Percentiles rank a stretch among this genome's conserved stretches.
Conservation (phyloP, 2,888 invertebrate species). For the Tolmerus cingulatus region DNA sequence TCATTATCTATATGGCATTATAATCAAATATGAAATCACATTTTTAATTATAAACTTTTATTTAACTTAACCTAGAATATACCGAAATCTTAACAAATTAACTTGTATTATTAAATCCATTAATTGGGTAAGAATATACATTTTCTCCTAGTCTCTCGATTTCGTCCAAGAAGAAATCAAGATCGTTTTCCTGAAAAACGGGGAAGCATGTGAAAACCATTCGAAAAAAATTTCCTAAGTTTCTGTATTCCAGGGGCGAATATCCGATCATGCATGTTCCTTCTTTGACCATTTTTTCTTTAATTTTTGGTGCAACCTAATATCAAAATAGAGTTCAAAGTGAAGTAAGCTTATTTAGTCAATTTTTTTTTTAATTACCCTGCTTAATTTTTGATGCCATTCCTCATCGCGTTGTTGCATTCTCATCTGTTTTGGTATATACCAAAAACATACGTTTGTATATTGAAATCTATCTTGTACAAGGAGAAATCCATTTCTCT, state of each 20-base stretch:
- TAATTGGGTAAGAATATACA: background rate
- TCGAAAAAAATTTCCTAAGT: slow-evolving; percentile 78
- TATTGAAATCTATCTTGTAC: slow-evolving; percentile 73
- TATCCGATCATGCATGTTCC: slow-evolving; percentile 81
- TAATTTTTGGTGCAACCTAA: slow-evolving; percentile 73
- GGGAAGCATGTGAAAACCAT: slow-evolving; percentile 80
- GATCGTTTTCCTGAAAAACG: slow-evolving; percentile 66
- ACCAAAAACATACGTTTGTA: slow-evolving; percentile 93
- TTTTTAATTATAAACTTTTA: background rate
- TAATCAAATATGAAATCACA: background rate
- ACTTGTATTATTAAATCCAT: background rate
- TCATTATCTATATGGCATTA: no score
- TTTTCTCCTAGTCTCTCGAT: slow-evolving; percentile 70
- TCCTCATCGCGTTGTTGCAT: slow-evolving; percentile 60
- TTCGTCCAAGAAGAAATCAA: slow-evolving; percentile 71
- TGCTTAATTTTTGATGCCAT: slow-evolving; percentile 66
- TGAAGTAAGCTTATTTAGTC: background rate
- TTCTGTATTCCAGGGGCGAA: slow-evolving; percentile 70
- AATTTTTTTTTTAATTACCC: slow-evolving; percentile 53
- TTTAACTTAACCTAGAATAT: background rate
- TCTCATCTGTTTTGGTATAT: slow-evolving; percentile 69
- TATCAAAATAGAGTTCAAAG: slow-evolving; percentile 46
- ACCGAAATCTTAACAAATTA: background rate
- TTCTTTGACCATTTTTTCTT: slow-evolving; percentile 71
- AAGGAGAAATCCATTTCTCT: slow-evolving; percentile 69